Evolutionary conservation across 2,888 invertebrate species (phyloP), one percentile per base, ranked within the genome.

Genomic region (Diaperis boleti): DNA sequence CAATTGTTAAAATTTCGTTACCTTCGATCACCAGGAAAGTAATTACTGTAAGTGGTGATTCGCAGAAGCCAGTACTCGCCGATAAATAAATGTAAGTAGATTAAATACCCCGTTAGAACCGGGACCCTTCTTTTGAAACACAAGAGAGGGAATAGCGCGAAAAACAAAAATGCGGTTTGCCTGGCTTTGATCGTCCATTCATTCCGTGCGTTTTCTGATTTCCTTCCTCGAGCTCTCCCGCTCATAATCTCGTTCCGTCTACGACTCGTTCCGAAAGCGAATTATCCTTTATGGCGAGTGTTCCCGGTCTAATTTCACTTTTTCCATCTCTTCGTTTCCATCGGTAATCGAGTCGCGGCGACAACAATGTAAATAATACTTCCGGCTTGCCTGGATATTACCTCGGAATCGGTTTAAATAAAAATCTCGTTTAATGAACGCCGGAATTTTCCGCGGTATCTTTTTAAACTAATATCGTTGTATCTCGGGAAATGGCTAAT

Each of bases 401-500:
- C 22, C 18, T 11, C 35, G 33, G 56, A 45, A 56, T 45, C 22
- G 20, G 35, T 56, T 56, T 45, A 26, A 56, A 56, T 56, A 56
- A 56, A 56, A 56, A 56, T 56, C 56, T 11, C 41, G 22, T 45
- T 56, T 56, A 56, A 56, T 56, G 56, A 56, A 20, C 42, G 26
- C 31, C 31, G 33, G 56, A 56, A 44, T 56, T 49, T 39, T 49
- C 49, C 49, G 57, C 56, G 62, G 62, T 64, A 62, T 66, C 1
- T 77, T 76, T n/a, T 44, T 89, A 45, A 75, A 62, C 84, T 82
- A 29, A 90, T 83, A 65, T 89, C 86, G 42, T 83, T 82, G 70
- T 89, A 89, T 75, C 87, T 88, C 13, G 78, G 86, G 62, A 87
- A 89, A 73, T 87, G 85, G 8, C 89, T 89, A 44, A 91, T 83